Conservation (phyloP, 2,888 invertebrate species). For the Ennomos fuscantarius region DNA sequence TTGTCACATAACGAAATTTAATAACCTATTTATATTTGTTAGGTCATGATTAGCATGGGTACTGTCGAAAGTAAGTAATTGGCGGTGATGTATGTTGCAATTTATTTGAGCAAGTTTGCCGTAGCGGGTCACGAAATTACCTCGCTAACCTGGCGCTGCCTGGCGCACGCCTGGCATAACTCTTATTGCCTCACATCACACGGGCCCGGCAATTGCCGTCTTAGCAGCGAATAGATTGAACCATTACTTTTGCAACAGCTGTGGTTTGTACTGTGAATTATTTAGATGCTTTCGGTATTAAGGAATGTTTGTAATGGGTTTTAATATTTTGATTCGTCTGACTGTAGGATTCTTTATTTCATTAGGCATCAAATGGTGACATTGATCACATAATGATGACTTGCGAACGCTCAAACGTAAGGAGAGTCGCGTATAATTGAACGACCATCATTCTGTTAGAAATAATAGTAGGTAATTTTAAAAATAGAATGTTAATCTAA, state of each 20-base stretch:
- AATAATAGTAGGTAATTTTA: no score
- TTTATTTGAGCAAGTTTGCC: slow-evolving; percentile 53
- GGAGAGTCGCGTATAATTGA: no score
- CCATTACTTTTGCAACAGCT: slow-evolving; percentile 35
- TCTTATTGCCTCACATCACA: slow-evolving; percentile 56
- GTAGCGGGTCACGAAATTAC: slow-evolving; percentile 60
- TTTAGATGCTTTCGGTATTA: slow-evolving; percentile 18
- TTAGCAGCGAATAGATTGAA: slow-evolving; percentile 32
- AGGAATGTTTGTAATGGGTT: slow-evolving; percentile 6
- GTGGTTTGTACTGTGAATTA: slow-evolving; percentile 34
- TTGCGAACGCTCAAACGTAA: no score
- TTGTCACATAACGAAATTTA: no score
- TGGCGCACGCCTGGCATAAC: slow-evolving; percentile 52
- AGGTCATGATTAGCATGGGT: slow-evolving; percentile 4
- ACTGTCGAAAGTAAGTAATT: slow-evolving; percentile 31
- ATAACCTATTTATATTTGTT: no score
- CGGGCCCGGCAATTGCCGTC: slow-evolving; percentile 33
- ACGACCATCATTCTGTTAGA: no score
- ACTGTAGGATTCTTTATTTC: neutral
- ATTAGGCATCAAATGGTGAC: no score
- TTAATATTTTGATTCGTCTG: slow-evolving; percentile 6
- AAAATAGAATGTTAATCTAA: no score
- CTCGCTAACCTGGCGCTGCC: slow-evolving; percentile 56
- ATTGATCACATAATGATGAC: no score
- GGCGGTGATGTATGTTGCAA: slow-evolving; percentile 53